A percentile compares a stretch with the other conserved stretches of the same genome.
These are phyloP conservation scores for Rhinella marina DNA, from an alignment of 2,797 vertebrate genomes.

Conservation along the genomic window DNA sequence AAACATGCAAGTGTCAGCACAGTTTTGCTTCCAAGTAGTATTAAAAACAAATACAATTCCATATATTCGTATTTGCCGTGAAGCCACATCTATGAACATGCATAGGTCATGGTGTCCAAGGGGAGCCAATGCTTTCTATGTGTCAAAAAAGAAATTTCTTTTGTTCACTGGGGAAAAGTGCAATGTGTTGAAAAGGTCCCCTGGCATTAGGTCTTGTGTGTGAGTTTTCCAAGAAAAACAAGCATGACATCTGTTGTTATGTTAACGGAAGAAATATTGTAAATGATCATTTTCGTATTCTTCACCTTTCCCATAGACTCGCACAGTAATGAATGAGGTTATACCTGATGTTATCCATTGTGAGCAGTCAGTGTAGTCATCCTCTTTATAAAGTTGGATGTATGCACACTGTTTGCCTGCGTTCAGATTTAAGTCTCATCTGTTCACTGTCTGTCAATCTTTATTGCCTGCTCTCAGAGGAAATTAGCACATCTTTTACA, in stretches of 20 bases:
- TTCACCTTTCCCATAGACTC: constrained; percentile 34
- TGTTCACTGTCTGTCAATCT: constrained; percentile 59
- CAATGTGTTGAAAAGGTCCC: constrained; percentile 43
- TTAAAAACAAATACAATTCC: not conserved
- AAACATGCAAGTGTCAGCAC: not conserved
- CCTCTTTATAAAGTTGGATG: constrained; percentile 27
- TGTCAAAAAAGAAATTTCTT: constrained; percentile 42
- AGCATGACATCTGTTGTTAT: constrained; percentile 50
- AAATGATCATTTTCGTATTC: constrained; percentile 34
- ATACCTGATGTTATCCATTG: constrained; percentile 20
- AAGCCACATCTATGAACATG: constrained; percentile 28
- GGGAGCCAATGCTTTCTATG: constrained; percentile 17
- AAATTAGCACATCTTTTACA: constrained; percentile 60
- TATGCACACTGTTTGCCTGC: constrained; percentile 47
- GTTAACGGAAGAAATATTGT: constrained; percentile 32
- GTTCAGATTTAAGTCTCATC: constrained; percentile 45
- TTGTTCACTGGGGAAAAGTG: constrained; percentile 35
- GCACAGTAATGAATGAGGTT: constrained; percentile 24
- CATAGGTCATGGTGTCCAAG: constrained; percentile 10
- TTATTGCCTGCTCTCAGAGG: constrained; percentile 55
- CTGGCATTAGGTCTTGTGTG: constrained; percentile 24
- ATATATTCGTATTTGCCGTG: constrained; percentile 8
- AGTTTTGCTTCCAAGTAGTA: not conserved
- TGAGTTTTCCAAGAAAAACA: constrained; percentile 46
- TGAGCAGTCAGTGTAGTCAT: constrained; percentile 17